Conservation (phyloP, 1,140 invertebrate genomes). For the Philotrypesis tridentata region DNA sequence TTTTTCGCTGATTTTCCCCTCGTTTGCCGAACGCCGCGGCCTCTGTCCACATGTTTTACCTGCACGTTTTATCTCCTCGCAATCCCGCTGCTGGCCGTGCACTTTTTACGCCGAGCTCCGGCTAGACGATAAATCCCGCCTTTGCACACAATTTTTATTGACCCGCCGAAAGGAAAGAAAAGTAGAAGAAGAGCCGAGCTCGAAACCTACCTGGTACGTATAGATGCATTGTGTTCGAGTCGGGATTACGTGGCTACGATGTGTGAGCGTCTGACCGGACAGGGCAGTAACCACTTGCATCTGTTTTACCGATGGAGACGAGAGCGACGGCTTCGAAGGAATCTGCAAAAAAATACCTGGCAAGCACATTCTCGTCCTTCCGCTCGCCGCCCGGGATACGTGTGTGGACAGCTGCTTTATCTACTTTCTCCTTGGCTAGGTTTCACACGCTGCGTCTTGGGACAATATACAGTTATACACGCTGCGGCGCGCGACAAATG, state of each 20-base stretch:
- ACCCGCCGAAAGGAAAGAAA: slow-evolving; percentile 2
- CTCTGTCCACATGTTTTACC: neutral
- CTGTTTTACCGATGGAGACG: slow-evolving; percentile 57
- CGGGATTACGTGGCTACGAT: too few species aligned
- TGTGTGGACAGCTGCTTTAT: neutral
- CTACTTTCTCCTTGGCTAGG: neutral
- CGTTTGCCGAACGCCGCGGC: neutral
- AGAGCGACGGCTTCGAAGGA: slow-evolving; percentile 23
- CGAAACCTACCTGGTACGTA: too few species aligned
- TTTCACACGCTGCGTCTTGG: neutral
- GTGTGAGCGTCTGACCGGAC: slow-evolving; percentile 41
- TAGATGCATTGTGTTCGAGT: too few species aligned
- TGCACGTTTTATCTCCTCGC: neutral
- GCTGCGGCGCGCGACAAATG: neutral
- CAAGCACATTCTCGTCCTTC: slow-evolving; percentile 28
- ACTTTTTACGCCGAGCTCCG: neutral
- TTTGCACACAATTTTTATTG: neutral
- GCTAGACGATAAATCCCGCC: neutral
- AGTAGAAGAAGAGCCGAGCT: too few species aligned
- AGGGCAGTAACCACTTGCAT: slow-evolving; percentile 29
- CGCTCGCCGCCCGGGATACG: too few species aligned
- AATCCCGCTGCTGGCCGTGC: neutral
- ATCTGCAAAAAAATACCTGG: slow-evolving; percentile 48
- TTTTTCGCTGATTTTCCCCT: neutral
- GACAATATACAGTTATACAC: neutral